Base-by-base conservation (phyloP, 2,797 vertebrate species). In the Basileuterus tristriatus region DNA sequence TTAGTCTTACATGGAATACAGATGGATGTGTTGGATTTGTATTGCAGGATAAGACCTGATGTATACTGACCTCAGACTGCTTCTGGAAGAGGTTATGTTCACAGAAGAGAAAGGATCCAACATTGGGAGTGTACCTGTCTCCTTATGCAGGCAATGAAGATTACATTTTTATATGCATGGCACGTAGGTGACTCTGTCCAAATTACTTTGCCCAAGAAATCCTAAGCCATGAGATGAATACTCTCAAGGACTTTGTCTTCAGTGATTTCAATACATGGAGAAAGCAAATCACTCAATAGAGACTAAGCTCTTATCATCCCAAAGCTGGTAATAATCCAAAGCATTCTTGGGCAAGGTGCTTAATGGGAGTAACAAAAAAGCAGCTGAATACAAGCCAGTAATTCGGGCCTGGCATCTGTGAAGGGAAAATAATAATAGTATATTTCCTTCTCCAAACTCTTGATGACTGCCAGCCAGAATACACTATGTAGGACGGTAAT, bases 381-480 rank as follows among this genome's bases (percentile, higher is more conserved):
- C 18, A 78, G 50, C 34, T 79, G 83, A 93, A 88, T 34, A 47
- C 23, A 78, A 88, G 34, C 23, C 59, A 70, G 20, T 75, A 83
- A 83, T 75, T 58, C 7, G 0, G 50, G 27, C 44, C 55, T 94
- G 92, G 77, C 74, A 56, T 76, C 34, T 86, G 9, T 3, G 0
- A 79, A 94, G 85, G 83, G 85, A 87, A 95, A 93, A 92, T 91
- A 75, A 76, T 90, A 86, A 93, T 36, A 76, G 21, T 43, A 70
- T 84, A 91, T 93, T 84, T 94, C 55, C 70, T 90, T 88, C 70
- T 93, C 46, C 1, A 11, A 85, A 86, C 18, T 69, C 80, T 67
- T 87, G 50, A 65, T 82, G 80, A 87, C 59, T 79, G 52, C 53
- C 56, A 94, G 32, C 58, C 79, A 78, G 82, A 91, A 72, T 44